Evolutionary conservation across 2,797 vertebrate species (phyloP).

Genomic region (Etheostoma nigrum): DNA sequence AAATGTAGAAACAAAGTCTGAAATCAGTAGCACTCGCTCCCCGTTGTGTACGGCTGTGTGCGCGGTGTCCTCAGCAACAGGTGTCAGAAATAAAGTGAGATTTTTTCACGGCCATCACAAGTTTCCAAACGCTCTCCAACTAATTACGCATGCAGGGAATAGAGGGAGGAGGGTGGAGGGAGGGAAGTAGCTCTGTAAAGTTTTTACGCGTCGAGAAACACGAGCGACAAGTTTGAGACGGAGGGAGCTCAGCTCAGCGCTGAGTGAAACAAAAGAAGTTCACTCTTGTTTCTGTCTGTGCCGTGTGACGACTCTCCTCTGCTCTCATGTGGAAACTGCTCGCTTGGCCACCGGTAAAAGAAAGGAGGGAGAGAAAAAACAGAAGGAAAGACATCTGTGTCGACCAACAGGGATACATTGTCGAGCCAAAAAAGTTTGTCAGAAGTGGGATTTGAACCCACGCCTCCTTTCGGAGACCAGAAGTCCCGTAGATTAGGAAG

Average conservation of each 20-base stretch:
- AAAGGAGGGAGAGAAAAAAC: not conserved
- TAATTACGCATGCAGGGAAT: conserved; percentile 46
- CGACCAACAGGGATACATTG: not conserved
- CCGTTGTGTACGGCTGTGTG: conserved; percentile 1
- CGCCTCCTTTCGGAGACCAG: conserved; percentile 51
- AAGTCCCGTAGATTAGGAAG: conserved; percentile 21
- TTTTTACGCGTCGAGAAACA: conserved; percentile 41
- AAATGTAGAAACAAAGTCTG: not conserved
- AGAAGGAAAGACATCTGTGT: not conserved
- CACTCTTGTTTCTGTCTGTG: not conserved
- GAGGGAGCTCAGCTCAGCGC: not conserved
- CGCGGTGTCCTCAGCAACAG: conserved; percentile 67
- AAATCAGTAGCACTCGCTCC: not conserved
- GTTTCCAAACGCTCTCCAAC: conserved; percentile 55
- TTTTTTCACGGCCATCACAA: conserved; percentile 55
- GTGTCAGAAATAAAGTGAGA: conserved; percentile 68
- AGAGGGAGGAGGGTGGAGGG: not conserved
- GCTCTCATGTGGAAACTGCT: conserved; percentile 22
- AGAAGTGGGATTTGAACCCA: conserved; percentile 63
- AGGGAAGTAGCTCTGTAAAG: conserved; percentile 19
- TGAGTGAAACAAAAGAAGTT: conserved; percentile 38
- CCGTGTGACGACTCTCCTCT: conserved; percentile 13
- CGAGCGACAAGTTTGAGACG: conserved; percentile 40
- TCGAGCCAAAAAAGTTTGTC: not conserved
- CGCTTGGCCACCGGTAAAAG: conserved; percentile 15